A percentile compares a stretch with the other conserved stretches of the same genome.
phyloP scores from a whole-genome alignment of 2,888 invertebrate species.

The Cheilosia impressa region DNA sequence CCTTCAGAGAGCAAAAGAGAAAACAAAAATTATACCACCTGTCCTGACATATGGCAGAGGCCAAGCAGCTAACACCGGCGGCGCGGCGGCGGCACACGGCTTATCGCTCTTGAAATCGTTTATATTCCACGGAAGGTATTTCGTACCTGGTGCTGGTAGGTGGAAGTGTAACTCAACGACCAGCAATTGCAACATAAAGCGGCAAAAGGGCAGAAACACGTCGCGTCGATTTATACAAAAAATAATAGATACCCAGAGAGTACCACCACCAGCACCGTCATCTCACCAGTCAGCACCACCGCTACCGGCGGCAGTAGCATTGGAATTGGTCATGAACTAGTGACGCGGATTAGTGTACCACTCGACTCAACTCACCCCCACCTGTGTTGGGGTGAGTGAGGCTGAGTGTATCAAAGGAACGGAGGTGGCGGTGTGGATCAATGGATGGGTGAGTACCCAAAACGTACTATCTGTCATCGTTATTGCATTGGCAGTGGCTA shows the following conservation, averaged over 20 bases:
- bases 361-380: neutral
- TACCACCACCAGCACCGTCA: neutral
- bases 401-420: constrained; percentile 13
- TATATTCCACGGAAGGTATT: constrained; percentile 29
- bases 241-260: neutral
- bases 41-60: constrained; percentile 58
- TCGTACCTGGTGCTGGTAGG: neutral
- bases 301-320: neutral
- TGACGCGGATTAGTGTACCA: constrained; percentile 48
- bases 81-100: constrained; percentile 13
- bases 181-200: neutral
- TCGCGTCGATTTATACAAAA: constrained; percentile 44
- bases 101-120: constrained; percentile 51
- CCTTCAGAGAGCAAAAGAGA: constrained; percentile 4
- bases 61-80: constrained; percentile 31
- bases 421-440: constrained; percentile 23
- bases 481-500: constrained; percentile 44
- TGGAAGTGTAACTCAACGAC: no score
- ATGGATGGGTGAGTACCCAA: constrained; percentile 28
- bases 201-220: constrained; percentile 37
- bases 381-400: neutral
- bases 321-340: constrained; percentile 57
- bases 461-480: constrained; percentile 49
- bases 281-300: neutral
- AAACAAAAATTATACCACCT: constrained; percentile 27